Conservation (phyloP, 64 coral and sea anemone genomes). For the Stylophora pistillata region DNA sequence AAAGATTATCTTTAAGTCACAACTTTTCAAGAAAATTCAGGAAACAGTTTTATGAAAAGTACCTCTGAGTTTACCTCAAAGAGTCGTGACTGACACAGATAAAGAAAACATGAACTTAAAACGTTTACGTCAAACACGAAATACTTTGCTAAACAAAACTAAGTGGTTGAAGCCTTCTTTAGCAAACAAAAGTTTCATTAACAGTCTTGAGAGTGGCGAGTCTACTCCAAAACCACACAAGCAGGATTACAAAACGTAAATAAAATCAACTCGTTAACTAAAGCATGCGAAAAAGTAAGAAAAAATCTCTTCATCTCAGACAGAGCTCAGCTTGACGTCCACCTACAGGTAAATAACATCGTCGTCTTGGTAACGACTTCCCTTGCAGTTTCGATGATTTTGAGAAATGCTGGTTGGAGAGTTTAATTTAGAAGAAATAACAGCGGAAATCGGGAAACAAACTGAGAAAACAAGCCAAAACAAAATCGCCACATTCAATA, state of each 20-base stretch:
- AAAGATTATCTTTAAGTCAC: not conserved
- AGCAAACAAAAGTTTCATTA: conserved; percentile 5
- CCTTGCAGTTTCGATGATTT: not conserved
- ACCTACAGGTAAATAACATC: not conserved
- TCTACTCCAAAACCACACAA: not conserved
- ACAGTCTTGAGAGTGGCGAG: not conserved
- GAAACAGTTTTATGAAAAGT: not conserved
- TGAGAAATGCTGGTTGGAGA: not conserved
- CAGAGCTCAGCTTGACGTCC: not conserved
- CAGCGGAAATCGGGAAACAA: not conserved
- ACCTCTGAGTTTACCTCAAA: not conserved
- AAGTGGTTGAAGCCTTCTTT: not conserved
- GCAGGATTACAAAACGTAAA: not conserved
- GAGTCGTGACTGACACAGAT: not conserved
- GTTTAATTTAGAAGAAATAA: not conserved
- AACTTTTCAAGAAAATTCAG: not conserved
- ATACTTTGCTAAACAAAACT: conserved; percentile 19
- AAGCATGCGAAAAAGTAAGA: conserved; percentile 11
- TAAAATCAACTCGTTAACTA: not conserved
- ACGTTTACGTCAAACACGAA: not conserved
- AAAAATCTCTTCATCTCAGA: not conserved
- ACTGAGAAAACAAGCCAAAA: not conserved
- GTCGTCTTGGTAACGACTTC: not conserved
- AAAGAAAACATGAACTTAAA: not conserved
- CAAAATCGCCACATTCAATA: not conserved